Percentiles rank a stretch among this genome's conserved stretches.
These are phyloP conservation scores for Acropternis orthonyx DNA, from an alignment of 2,797 vertebrate species.

Conservation along the genomic window DNA sequence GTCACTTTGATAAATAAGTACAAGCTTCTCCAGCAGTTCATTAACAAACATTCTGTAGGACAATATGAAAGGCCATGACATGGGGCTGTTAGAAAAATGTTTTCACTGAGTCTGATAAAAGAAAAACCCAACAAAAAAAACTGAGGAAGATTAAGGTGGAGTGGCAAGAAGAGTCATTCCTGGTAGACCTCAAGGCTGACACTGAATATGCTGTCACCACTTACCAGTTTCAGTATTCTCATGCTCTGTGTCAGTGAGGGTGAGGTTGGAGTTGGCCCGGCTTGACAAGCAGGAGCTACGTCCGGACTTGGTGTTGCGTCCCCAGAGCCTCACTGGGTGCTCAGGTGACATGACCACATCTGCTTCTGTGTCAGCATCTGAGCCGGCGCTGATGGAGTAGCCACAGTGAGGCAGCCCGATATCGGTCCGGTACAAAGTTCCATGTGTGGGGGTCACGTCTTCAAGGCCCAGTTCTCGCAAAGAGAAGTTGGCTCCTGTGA, in stretches of 20 bases:
- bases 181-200: neutral
- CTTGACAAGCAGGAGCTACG: slow-evolving; percentile 97
- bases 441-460: slow-evolving; percentile 85
- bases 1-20: slow-evolving; percentile 20
- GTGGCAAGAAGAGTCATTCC: neutral
- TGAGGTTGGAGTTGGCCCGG: slow-evolving; percentile 96
- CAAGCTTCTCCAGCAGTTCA: slow-evolving; percentile 31
- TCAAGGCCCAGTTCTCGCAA: slow-evolving; percentile 90
- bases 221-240: slow-evolving; percentile 96
- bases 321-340: slow-evolving; percentile 91
- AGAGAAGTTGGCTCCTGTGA: slow-evolving; percentile 88
- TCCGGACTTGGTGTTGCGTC: slow-evolving; percentile 90
- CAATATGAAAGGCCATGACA: neutral
- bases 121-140: neutral
- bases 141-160: neutral
- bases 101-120: neutral
- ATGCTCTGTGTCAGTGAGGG: slow-evolving; percentile 95
- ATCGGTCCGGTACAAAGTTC: slow-evolving; percentile 88
- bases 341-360: slow-evolving; percentile 92
- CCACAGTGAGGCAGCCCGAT: slow-evolving; percentile 89
- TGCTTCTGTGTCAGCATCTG: slow-evolving; percentile 91
- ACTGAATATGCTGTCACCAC: neutral
- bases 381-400: slow-evolving; percentile 89
- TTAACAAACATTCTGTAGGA: slow-evolving; percentile 26
- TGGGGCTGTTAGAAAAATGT: slow-evolving; percentile 13